Conservation (phyloP, 2,888 invertebrate species). For the Tetramorium bicarinatum region DNA sequence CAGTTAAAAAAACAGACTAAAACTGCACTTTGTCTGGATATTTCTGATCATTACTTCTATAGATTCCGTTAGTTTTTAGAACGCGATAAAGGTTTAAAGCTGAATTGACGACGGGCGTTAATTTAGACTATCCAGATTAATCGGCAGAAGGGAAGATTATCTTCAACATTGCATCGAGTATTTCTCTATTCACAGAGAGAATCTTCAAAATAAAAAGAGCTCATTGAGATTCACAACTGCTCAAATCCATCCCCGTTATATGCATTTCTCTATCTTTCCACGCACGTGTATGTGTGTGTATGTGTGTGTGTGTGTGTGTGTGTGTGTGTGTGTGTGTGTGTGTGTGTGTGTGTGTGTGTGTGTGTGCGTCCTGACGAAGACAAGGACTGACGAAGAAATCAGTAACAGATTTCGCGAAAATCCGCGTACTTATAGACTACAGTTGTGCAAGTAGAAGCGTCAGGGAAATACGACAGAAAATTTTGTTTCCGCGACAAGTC, state of each 20-base stretch:
- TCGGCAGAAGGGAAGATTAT: neutral
- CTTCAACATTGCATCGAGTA: neutral
- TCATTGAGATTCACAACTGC: neutral
- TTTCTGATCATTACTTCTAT: neutral
- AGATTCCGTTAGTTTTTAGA: neutral
- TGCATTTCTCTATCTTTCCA: neutral
- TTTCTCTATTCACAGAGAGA: neutral
- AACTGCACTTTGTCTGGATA: slow-evolving; percentile 32
- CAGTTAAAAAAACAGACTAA: slow-evolving; percentile 59
- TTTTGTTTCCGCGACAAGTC: slow-evolving; percentile 31
- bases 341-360: too few relatives aligned
- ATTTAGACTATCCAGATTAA: neutral
- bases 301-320: too few relatives aligned
- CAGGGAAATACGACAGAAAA: slow-evolving; percentile 41
- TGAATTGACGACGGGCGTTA: slow-evolving; percentile 17
- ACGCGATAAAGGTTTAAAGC: neutral
- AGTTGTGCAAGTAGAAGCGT: slow-evolving; percentile 22
- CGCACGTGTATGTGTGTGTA: neutral
- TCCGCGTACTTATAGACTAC: slow-evolving; percentile 39
- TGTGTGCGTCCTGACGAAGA: neutral
- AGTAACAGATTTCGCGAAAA: slow-evolving; percentile 67
- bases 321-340: too few relatives aligned
- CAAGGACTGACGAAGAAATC: slow-evolving; percentile 52
- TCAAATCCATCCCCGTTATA: neutral
- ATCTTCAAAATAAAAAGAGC: neutral